A percentile compares a stretch with the other conserved stretches of the same genome.
phyloP scores from a whole-genome alignment of 1,140 invertebrate species.

The Drosophila lacertosa region DNA sequence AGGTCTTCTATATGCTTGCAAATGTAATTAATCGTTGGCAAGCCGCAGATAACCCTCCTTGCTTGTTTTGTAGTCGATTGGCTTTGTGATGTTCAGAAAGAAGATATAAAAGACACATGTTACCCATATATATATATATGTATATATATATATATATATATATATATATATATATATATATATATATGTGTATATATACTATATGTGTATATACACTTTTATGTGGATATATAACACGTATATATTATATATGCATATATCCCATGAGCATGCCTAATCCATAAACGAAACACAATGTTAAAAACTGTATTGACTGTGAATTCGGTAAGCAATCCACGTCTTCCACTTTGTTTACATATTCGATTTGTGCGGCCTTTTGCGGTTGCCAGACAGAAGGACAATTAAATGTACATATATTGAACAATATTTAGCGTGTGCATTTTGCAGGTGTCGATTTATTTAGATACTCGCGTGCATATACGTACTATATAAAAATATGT shows the following conservation, averaged over 20 bases:
- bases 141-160: background rate
- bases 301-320: conserved; percentile 1
- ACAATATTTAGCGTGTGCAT: conserved; percentile 20
- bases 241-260: background rate
- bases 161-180: too few relatives aligned
- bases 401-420: conserved; percentile 31
- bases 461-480: conserved; percentile 1
- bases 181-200: background rate
- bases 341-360: conserved; percentile 15
- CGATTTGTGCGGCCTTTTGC: conserved; percentile 23
- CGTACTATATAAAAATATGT: too few relatives aligned
- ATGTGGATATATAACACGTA: too few relatives aligned
- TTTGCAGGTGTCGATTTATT: conserved; percentile 41
- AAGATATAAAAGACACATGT: too few relatives aligned
- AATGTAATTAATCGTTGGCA: too few relatives aligned
- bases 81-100: too few relatives aligned
- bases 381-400: conserved; percentile 11
- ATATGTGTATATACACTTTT: too few relatives aligned
- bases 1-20: too few relatives aligned
- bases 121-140: too few relatives aligned
- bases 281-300: background rate
- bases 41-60: too few relatives aligned
- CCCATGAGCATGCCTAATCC: background rate
- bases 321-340: conserved; percentile 20
- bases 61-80: too few relatives aligned